Evolutionary conservation across 2,888 invertebrate genomes (phyloP), one percentile per base, ranked within the genome.

Genomic region (Synanthedon tipuliformis): DNA sequence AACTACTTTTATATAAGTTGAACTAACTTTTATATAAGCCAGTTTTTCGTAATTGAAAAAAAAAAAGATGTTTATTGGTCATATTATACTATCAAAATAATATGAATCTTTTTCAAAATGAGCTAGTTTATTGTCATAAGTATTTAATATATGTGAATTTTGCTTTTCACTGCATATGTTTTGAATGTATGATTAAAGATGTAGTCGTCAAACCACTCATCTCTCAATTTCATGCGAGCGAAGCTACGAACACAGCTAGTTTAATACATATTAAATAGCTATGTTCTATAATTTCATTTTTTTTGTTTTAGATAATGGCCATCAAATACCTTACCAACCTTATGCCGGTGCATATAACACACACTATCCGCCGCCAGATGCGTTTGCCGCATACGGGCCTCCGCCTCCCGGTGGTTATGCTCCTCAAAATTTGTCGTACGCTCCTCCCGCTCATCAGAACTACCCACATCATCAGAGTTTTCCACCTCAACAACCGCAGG

Each of bases 261-360:
- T 23, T 23, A 23, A 23, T 23, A 23, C 23, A 23, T 23, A 23
- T 4, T 23, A 4, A 4, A 23, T 23, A 5, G 4, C 1, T 34
- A 34, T 3, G 8, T 34, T 34, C 10, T 34, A 10, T 34, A 34
- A 10, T 34, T 3, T 0, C 1, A 10, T 8, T 8, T 23, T 57
- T 56, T 61, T 68, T 73, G 55, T 80, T 78, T 52, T 76, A 88
- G 88, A 88, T 68, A 88, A 88, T 75, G 88, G 88, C 4, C 88
- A 88, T 59, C 88, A 88, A 64, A 88, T 88, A 57, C 81, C 87
- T 16, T 88, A 88, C 60, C 88, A 87, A 64, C 87, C 88, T 52
- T 88, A 88, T 60, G 88, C 83, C 54, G 80, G 81, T 48, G 85
- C 88, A 23, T 88, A 88, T 61, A 88, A 88, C 63, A 82, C 88